A percentile compares a stretch with the other conserved stretches of the same genome.
Evolutionary conservation across 1,140 invertebrate genomes (phyloP).

Genomic region (Zaprionus ghesquierei): DNA sequence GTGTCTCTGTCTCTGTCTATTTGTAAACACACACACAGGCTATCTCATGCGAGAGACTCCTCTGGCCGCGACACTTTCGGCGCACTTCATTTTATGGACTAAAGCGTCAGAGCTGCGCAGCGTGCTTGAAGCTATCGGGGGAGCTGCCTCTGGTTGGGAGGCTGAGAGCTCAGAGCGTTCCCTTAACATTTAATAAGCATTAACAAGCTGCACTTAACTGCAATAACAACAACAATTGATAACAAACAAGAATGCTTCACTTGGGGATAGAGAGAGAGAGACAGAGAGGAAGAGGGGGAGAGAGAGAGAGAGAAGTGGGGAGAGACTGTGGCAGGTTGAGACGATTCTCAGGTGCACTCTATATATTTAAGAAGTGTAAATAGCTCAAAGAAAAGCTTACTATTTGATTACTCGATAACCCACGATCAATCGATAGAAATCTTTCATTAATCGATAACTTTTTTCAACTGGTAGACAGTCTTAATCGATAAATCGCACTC

Average conservation of each 20-base stretch:
- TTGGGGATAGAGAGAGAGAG: slow-evolving; percentile 15
- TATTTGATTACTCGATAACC: background rate
- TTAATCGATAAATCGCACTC: no score
- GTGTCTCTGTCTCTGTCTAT: background rate
- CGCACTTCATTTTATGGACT: slow-evolving; percentile 73
- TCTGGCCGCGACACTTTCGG: slow-evolving; percentile 66
- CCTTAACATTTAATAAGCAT: slow-evolving; percentile 81
- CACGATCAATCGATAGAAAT: background rate
- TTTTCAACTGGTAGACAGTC: no score
- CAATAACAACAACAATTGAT: slow-evolving; percentile 79
- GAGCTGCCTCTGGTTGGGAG: slow-evolving; percentile 1
- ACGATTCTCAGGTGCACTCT: background rate
- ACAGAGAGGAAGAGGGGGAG: background rate
- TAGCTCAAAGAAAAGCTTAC: background rate
- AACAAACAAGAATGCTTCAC: slow-evolving; percentile 67
- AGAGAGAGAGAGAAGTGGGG: background rate
- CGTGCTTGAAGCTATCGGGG: background rate
- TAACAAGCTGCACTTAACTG: slow-evolving; percentile 80
- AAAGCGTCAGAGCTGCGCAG: slow-evolving; percentile 37
- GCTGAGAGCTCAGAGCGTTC: slow-evolving; percentile 28
- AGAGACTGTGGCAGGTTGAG: background rate
- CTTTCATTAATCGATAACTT: background rate
- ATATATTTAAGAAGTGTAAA: background rate
- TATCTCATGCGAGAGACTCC: slow-evolving; percentile 29
- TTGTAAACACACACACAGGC: background rate